Evolutionary conservation across 1,140 invertebrate species (phyloP), one percentile per base, ranked within the genome.

Genomic region (Orius insidiosus): DNA sequence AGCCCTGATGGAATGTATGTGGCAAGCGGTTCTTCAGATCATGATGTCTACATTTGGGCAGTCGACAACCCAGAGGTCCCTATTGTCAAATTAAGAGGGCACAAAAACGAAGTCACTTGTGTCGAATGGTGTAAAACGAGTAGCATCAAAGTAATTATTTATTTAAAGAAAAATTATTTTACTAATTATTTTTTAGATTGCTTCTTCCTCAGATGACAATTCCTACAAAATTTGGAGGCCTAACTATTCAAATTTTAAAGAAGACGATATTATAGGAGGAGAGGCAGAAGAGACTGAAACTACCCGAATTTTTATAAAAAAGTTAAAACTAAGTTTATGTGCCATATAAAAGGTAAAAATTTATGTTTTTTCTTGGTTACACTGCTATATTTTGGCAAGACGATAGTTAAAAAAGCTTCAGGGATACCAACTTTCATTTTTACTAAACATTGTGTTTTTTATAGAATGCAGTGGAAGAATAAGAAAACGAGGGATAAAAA

Each of bases 11-110:
- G 79, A 1, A 66, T 69, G 37, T 89, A 84, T 60, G 61, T 92
- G 9, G 62, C 84, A 0, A 85, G 81, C 62, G 86, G 86, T 2
- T 88, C 85, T 48, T 82, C 77, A 56, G 83, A 89, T 61, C 73
- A 80, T 52, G 68, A 74, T 53, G 86, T 82, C 0, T 88, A 88
- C 54, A 78, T 90, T 48, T 92, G 85, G 85, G 75, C 78, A 56
- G 68, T 74, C 5, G 68, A 68, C 3, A 67, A 68, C 52, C 62
- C 68, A n/a, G 70, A 73, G 15, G 52, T 62, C 38, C 80, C 81
- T 0, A 54, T 85, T 13, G 68, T 79, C 8, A 70, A 70, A 46
- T 64, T 89, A 0, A 64, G 61, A 2, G 83, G 83, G 0, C 85
- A 90, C 56, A 68, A 65, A 10, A 79, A 76, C 5, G 85, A 92